Percentiles rank a stretch among this genome's conserved stretches.
phyloP scores from a whole-genome alignment of 2,113 vertebrate genomes.

The Ursus arctos region DNA sequence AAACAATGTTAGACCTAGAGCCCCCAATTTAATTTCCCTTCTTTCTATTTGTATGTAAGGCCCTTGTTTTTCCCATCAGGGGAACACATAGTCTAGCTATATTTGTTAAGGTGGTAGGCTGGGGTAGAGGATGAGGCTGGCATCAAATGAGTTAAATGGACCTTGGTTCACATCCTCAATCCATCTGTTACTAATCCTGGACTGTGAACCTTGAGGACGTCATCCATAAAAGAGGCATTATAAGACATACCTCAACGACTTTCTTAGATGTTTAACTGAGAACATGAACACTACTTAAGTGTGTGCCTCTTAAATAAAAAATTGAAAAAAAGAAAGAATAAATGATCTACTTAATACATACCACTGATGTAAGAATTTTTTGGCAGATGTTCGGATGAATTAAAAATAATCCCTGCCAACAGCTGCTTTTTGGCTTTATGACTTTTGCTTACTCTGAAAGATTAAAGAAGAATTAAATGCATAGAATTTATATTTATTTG shows the following conservation, averaged over 20 bases:
- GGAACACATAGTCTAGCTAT: not conserved
- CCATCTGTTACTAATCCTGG: not conserved
- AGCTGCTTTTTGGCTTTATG: not conserved
- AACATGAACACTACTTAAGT: not conserved
- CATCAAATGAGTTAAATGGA: not conserved
- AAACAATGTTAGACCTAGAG: constrained; percentile 3
- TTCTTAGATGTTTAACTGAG: not conserved
- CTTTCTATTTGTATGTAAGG: constrained; percentile 16
- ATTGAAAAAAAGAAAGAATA: not conserved
- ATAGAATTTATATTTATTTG: not conserved
- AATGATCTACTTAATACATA: not conserved
- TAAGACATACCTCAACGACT: not conserved
- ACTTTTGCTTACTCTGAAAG: not conserved
- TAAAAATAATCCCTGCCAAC: not conserved
- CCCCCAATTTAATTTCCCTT: constrained; percentile 29
- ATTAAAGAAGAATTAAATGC: not conserved
- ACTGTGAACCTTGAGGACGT: not conserved
- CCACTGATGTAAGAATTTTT: not conserved
- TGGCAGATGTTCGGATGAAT: not conserved
- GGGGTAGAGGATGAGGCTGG: not conserved
- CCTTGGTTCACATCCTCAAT: not conserved
- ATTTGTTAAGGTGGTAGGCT: not conserved
- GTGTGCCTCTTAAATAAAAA: not conserved
- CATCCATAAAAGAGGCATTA: not conserved
- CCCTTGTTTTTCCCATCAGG: not conserved